A percentile compares a stretch with the other conserved stretches of the same genome.
Conservation (phyloP, 2,888 invertebrate genomes). For the Lithophane leautieri region DNA sequence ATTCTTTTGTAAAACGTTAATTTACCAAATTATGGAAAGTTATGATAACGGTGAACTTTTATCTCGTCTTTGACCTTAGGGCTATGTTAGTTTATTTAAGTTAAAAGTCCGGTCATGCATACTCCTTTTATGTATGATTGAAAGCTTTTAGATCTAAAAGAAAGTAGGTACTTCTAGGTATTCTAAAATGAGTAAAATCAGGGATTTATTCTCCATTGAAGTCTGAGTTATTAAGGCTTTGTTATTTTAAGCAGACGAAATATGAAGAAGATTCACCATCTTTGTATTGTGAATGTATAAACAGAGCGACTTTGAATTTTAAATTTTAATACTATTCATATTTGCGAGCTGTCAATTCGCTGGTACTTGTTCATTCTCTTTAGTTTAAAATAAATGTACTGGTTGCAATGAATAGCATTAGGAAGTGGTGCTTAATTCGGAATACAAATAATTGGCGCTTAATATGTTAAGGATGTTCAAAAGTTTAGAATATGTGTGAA, state of each 20-base stretch:
- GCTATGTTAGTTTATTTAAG: background rate
- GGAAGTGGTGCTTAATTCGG: conserved; percentile 24
- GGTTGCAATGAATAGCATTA: conserved; percentile 32
- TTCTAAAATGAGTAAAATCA: background rate
- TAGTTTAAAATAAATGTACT: conserved; percentile 37
- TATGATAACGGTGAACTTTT: background rate
- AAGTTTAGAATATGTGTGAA: background rate
- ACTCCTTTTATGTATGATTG: conserved; percentile 5
- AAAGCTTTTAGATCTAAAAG: conserved; percentile 8
- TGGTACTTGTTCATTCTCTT: conserved; percentile 50
- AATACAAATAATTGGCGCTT: conserved; percentile 46
- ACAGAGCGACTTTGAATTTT: conserved; percentile 58
- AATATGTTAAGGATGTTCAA: conserved; percentile 8
- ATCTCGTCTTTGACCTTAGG: background rate
- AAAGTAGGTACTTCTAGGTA: background rate
- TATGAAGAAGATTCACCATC: conserved; percentile 42
- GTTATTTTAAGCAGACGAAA: conserved; percentile 34
- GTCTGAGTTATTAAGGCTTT: conserved; percentile 12
- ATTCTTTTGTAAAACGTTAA: conserved; percentile 18
- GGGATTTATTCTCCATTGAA: conserved; percentile 13
- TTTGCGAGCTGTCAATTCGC: conserved; percentile 47
- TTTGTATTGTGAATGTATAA: conserved; percentile 64
- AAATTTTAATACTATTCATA: conserved; percentile 64
- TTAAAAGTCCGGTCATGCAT: conserved; percentile 1
- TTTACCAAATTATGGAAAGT: conserved; percentile 4